Evolutionary conservation across 1,140 invertebrate species (phyloP).

Genomic region (Pentalonia nigronervosa): DNA sequence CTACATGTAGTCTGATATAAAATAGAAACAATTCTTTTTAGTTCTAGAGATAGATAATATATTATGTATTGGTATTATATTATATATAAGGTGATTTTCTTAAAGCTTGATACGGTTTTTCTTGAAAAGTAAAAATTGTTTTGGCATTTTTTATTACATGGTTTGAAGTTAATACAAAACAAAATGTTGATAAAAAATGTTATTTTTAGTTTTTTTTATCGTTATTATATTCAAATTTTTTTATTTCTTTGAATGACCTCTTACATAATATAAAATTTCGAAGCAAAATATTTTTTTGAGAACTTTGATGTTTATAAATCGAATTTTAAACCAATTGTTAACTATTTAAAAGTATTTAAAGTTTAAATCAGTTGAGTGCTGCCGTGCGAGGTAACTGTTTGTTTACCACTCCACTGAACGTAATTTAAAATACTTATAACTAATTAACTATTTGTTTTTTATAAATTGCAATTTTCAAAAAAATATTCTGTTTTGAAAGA

Average conservation of each 20-base stretch:
- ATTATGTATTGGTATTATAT: background rate
- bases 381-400: background rate
- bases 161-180: background rate
- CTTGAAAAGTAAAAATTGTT: background rate
- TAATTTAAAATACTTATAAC: background rate
- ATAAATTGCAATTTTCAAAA: background rate
- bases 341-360: background rate
- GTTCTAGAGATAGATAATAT: constrained; percentile 47
- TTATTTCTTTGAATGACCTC: background rate
- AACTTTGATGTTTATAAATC: background rate
- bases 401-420: background rate
- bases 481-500: background rate
- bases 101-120: background rate
- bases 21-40: constrained; percentile 55
- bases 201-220: background rate
- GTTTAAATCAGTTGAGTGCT: background rate
- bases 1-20: constrained; percentile 45
- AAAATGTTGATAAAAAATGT: background rate
- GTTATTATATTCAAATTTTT: background rate
- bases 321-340: background rate
- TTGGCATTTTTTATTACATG: background rate
- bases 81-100: background rate
- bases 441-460: background rate
- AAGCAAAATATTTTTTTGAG: background rate
- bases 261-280: background rate